Evolutionary conservation across 64 coral and sea anemone genomes (phyloP).

Genomic region (Actinia tenebrosa): DNA sequence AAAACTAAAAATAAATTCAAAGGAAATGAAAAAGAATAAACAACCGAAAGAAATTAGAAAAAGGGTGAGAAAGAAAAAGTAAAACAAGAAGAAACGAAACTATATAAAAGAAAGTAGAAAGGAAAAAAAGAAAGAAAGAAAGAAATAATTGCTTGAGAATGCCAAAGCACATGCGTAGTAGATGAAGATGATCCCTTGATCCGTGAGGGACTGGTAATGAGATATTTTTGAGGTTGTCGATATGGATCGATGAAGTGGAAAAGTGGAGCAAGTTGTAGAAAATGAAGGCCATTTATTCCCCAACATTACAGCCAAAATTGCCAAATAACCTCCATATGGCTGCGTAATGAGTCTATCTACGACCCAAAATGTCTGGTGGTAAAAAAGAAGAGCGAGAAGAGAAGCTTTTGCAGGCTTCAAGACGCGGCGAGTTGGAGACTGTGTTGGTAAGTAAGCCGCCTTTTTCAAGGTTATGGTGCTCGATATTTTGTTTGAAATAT

Average conservation of each 20-base stretch:
- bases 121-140: too few species aligned
- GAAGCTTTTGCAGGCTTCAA: slow-evolving; percentile 71
- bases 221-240: not conserved
- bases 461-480: not conserved
- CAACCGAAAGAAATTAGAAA: too few species aligned
- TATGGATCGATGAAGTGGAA: not conserved
- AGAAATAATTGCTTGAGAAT: too few species aligned
- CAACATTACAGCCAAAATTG: not conserved
- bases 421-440: slow-evolving; percentile 67
- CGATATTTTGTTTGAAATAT: not conserved
- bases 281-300: slow-evolving; percentile 1
- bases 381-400: slow-evolving; percentile 79
- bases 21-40: too few species aligned
- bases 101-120: too few species aligned
- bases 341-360: slow-evolving; percentile 14
- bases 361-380: slow-evolving; percentile 10
- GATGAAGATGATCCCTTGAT: not conserved
- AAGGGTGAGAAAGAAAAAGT: too few species aligned
- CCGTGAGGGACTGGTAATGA: not conserved
- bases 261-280: not conserved
- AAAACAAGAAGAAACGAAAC: too few species aligned
- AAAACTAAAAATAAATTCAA: too few species aligned
- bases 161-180: not conserved
- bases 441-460: slow-evolving; percentile 52
- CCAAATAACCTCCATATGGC: not conserved